phyloP scores from a whole-genome alignment of 2,113 vertebrate genomes.

The Equus przewalskii region DNA sequence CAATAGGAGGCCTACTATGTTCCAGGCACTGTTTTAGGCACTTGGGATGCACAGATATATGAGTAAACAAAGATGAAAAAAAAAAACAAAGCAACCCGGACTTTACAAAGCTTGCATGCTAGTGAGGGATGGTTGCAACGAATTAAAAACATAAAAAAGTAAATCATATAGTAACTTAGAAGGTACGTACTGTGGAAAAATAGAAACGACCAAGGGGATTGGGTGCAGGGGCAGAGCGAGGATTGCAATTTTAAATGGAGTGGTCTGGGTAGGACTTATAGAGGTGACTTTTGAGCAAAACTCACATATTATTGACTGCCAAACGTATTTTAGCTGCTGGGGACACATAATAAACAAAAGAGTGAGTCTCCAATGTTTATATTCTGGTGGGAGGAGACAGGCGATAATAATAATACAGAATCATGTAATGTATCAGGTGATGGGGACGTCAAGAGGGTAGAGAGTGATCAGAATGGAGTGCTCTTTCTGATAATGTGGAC shows the following conservation, averaged over 20 bases:
- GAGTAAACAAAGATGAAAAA: neutral
- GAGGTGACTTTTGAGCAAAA: neutral
- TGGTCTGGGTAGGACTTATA: neutral
- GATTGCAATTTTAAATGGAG: neutral
- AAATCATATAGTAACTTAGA: neutral
- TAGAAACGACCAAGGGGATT: neutral
- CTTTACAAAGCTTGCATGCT: neutral
- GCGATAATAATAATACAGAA: neutral
- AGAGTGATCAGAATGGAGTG: neutral
- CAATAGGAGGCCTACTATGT: neutral
- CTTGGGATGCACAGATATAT: accelerated
- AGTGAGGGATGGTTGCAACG: neutral
- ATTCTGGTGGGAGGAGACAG: neutral
- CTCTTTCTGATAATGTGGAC: neutral
- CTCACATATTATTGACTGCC: neutral
- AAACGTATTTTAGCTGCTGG: neutral
- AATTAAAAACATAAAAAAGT: neutral
- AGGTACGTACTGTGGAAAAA: neutral
- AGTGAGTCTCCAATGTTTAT: neutral
- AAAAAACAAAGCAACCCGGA: neutral
- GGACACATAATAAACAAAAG: neutral
- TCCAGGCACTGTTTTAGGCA: neutral
- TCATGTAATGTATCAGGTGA: neutral
- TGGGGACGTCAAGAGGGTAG: neutral
- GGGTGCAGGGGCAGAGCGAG: neutral